Evolutionary conservation across 2,113 vertebrate species (phyloP), one percentile per base, ranked within the genome.

Genomic region (Oostethus manadensis): DNA sequence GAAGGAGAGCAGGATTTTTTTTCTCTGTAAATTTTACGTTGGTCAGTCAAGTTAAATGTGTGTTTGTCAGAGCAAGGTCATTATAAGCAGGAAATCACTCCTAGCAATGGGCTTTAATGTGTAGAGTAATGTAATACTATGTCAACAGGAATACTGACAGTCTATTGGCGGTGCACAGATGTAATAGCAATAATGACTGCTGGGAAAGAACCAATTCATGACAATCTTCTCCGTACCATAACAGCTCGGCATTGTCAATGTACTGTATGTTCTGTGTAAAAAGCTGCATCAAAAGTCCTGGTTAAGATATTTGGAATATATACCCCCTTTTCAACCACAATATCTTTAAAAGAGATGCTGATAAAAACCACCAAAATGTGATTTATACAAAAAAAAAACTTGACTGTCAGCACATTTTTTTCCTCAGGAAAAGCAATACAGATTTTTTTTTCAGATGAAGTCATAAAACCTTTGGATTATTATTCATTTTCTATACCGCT

Each of bases 121-220:
- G 56, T 64, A 38, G 66, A 66, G 77, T 40, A 71, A 80, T 55
- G 33, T 56, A 70, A 66, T 20, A 58, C 51, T 66, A 26, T 65
- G 68, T 68, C 71, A 76, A 66, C 49, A 68, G 35, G 18, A 60
- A 23, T 33, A 49, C 29, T 38, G 55, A 51, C 22, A 23, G 20
- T 58, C 48, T 64, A 42, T 77, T 66, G 61, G 58, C 56, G 53
- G 60, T 56, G 22, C 53, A 57, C 60, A 66, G 48, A 70, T 8
- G 35, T 62, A 56, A 58, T 68, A 60, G 66, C 62, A 45, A 70
- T 60, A 51, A 66, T 51, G 44, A 66, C 51, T 10, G 60, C 53
- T 49, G 14, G 1, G 56, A 44, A 22, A 4, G 49, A 16, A 50
- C 58, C 10, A 26, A 8, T 43, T 44, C 43, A 51, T 47, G 49